Percentiles rank a stretch among this genome's conserved stretches.
phyloP scores from a whole-genome alignment of 2,888 invertebrate genomes.

The Alloscopus bannaensis region DNA sequence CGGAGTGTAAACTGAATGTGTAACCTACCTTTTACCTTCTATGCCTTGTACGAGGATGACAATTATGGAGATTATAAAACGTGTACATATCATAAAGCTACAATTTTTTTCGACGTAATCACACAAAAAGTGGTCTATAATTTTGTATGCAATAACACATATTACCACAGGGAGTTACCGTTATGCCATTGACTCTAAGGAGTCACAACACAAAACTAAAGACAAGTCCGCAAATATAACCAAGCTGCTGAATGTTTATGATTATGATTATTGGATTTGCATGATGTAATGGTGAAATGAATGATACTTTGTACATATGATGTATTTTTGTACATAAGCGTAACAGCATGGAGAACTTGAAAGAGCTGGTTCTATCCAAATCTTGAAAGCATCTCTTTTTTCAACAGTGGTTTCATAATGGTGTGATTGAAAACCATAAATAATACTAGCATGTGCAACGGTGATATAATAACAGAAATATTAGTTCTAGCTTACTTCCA shows the following conservation, averaged over 20 bases:
- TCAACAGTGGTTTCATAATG: neutral
- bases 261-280: neutral
- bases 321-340: constrained; percentile 8
- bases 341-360: too few species aligned
- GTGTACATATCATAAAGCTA: too few species aligned
- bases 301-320: neutral
- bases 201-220: neutral
- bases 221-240: neutral
- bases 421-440: neutral
- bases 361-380: neutral
- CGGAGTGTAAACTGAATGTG: too few species aligned
- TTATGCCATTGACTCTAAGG: neutral
- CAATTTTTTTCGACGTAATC: too few species aligned
- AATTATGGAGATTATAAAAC: constrained; percentile 14
- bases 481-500: neutral
- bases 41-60: too few species aligned
- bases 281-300: constrained; percentile 1
- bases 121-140: too few species aligned
- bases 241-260: neutral
- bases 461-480: neutral
- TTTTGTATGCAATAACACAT: too few species aligned
- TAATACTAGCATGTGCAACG: constrained; percentile 26
- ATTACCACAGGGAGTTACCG: too few species aligned
- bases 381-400: too few species aligned
- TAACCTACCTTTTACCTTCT: too few species aligned